Evolutionary conservation across 2,797 vertebrate genomes (phyloP), one percentile per base, ranked within the genome.

Genomic region (Cercopithecus neglectus): DNA sequence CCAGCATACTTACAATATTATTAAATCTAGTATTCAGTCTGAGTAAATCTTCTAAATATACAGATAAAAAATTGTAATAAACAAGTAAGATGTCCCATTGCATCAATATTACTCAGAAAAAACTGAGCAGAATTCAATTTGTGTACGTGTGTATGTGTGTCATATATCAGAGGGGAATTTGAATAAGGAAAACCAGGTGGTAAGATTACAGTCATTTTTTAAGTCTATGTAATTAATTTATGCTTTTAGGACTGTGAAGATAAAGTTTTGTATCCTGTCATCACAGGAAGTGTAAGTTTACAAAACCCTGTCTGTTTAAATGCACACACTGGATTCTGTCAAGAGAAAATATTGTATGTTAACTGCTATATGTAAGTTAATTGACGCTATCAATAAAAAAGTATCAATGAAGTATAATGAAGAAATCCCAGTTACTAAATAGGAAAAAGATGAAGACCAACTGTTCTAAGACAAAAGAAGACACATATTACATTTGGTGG

Each of bases 61-160:
- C 22, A 59, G 12, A 74, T 3, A n/a, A 44, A 39, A 92, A n/a
- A 30, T 80, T 82, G 14, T 84, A 97, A 93, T 96, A 97, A 95
- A 95, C 96, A 97, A 16, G 5, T 61, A 97, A 97, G 5, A 5
- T 79, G 36, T 94, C 1, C 46, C 33, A 90, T 22, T 95, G 33
- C 33, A 72, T 93, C 61, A 89, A 78, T 90, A 94, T 85, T 83
- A 28, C 5, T 57, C 74, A 0, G 48, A 90, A 50, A 96, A 72
- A 96, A 96, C 36, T 26, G 11, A 55, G 10, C 14, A 91, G 48
- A 97, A 97, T 96, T 98, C 87, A 93, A 95, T 97, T 90, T 48
- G 13, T 87, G 8, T 50, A 14, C 67, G 21, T 30, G 10, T 50
- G 24, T 67, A 28, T 19, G 2, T 79, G 2, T 72, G 44, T 64